A percentile compares a stretch with the other conserved stretches of the same genome.
These are phyloP conservation scores for Altica lythri DNA, from an alignment of 2,888 invertebrate genomes.

Conservation along the genomic window DNA sequence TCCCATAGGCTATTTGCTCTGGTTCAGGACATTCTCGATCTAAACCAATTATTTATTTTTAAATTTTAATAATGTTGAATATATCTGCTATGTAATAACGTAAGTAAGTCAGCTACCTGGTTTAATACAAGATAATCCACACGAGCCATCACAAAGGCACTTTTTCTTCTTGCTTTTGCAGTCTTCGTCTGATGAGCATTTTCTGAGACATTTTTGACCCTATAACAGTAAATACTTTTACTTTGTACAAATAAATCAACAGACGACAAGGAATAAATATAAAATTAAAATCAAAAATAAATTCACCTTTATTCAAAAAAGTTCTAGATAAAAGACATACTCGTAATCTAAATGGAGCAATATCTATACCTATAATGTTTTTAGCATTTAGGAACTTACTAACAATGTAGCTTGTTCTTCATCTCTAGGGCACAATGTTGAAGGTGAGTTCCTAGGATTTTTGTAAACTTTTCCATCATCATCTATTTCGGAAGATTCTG, in stretches of 20 bases:
- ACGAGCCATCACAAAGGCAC: constrained; percentile 95
- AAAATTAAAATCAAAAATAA: no score
- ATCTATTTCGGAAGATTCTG: constrained; percentile 65
- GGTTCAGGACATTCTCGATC: constrained; percentile 84
- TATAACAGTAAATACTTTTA: constrained; percentile 50
- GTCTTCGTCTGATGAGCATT: constrained; percentile 92
- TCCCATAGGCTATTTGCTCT: constrained; percentile 76
- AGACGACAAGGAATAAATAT: no score
- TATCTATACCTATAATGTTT: no score
- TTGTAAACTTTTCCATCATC: constrained; percentile 84
- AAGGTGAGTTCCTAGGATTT: constrained; percentile 87
- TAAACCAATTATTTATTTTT: constrained; percentile 12
- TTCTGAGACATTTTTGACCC: constrained; percentile 88
- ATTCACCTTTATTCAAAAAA: no score
- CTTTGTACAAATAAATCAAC: no score
- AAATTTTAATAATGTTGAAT: neutral
- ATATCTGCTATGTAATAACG: no score
- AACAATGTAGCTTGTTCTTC: constrained; percentile 82
- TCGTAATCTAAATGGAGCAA: no score
- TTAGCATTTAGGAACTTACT: no score
- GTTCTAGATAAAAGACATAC: no score
- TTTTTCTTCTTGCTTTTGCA: constrained; percentile 97
- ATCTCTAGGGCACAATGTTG: constrained; percentile 82
- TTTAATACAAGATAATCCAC: constrained; percentile 97
- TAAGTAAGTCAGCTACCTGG: no score